Percentiles rank a stretch among this genome's conserved stretches.
Evolutionary conservation across 1,140 invertebrate genomes (phyloP).

Genomic region (Macrotrachela quadricornifera): DNA sequence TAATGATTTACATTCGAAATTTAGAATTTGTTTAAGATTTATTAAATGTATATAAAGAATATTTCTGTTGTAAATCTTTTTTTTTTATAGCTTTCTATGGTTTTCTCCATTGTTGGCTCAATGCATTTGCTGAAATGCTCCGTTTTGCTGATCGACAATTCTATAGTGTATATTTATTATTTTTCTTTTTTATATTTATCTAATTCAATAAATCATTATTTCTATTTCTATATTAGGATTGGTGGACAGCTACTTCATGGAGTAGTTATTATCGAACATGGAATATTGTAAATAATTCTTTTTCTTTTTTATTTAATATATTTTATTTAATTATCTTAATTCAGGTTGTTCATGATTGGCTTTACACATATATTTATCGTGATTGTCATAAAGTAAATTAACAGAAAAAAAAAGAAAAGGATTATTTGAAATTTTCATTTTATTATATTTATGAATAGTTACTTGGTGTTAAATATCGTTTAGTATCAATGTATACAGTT

Average conservation of each 20-base stretch:
- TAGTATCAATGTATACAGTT: conserved; percentile 32
- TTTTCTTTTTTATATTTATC: neutral
- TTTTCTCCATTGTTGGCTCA: conserved; percentile 64
- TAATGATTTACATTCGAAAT: no score
- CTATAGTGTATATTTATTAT: conserved; percentile 22
- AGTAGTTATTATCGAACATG: conserved; percentile 45
- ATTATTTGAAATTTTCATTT: neutral
- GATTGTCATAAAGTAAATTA: conserved; percentile 44
- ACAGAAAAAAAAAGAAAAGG: neutral
- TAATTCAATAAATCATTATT: neutral
- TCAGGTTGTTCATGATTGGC: conserved; percentile 73
- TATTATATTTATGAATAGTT: conserved; percentile 4
- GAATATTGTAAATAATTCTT: neutral
- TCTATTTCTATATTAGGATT: conserved; percentile 44
- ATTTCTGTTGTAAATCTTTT: no score
- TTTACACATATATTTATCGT: conserved; percentile 70
- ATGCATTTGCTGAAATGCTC: conserved; percentile 62
- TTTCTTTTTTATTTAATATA: no score
- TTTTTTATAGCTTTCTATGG: conserved; percentile 45
- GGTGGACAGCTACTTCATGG: conserved; percentile 72
- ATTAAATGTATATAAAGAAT: neutral
- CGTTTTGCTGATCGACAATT: conserved; percentile 52
- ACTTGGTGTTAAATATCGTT: conserved; percentile 12
- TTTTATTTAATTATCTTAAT: conserved; percentile 44
- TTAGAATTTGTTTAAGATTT: neutral